Conservation (phyloP, 2,113 vertebrate species). For the Apodemus speciosus region DNA sequence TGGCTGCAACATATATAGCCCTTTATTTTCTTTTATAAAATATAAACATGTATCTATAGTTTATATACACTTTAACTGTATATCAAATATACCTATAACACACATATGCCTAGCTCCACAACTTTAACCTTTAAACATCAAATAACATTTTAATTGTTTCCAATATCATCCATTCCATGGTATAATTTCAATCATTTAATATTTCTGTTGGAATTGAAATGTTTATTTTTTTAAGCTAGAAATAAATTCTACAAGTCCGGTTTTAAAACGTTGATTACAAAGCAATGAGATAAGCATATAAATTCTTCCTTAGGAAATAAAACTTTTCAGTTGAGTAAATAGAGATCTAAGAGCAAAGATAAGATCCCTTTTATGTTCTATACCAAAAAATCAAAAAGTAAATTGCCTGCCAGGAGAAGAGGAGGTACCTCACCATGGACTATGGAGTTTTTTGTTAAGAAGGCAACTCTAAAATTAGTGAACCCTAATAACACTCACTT, state of each 20-base stretch:
- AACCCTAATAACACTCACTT: background rate
- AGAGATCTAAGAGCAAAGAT: background rate
- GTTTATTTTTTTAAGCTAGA: slow-evolving; percentile 1
- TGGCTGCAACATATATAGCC: background rate
- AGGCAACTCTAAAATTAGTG: background rate
- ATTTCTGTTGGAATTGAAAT: slow-evolving; percentile 13
- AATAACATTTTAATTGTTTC: background rate
- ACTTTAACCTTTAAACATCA: background rate
- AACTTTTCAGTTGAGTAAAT: background rate
- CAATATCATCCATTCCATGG: background rate
- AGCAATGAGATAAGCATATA: background rate
- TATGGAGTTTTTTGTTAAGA: background rate
- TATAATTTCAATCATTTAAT: background rate
- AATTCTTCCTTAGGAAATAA: background rate
- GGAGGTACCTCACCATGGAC: background rate
- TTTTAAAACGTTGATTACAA: slow-evolving; percentile 23
- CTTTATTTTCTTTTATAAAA: background rate
- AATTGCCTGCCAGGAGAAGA: background rate
- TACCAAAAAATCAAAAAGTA: slow-evolving; percentile 11
- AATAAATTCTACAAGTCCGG: background rate
- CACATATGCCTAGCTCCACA: background rate
- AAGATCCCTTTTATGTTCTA: background rate
- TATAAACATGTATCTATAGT: background rate
- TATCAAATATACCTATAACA: background rate
- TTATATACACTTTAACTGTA: background rate